phyloP scores from a whole-genome alignment of 2,888 invertebrate species.

The Exocentrus adspersus region DNA sequence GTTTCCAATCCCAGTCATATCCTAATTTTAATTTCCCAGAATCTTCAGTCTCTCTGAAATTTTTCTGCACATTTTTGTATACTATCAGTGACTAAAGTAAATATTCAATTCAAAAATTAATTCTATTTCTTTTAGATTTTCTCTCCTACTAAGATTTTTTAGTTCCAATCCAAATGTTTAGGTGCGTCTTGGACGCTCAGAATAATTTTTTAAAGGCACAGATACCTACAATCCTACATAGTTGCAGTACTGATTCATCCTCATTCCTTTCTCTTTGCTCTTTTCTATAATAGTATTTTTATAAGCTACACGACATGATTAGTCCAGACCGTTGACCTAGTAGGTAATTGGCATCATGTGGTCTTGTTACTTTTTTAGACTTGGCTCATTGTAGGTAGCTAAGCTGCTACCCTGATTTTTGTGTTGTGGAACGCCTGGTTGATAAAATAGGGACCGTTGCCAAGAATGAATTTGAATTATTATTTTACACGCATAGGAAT shows the following conservation, averaged over 20 bases:
- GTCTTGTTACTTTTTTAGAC: conserved; percentile 2
- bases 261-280: not conserved
- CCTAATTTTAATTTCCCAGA: conserved; percentile 14
- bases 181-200: too few relatives aligned
- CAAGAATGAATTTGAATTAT: conserved; percentile 4
- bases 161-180: too few relatives aligned
- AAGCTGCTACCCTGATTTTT: conserved; percentile 2
- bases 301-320: conserved; percentile 2
- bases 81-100: not conserved
- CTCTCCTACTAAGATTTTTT: too few relatives aligned
- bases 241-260: not conserved
- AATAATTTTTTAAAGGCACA: too few relatives aligned
- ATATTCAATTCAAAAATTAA: not conserved
- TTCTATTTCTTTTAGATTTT: too few relatives aligned
- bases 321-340: conserved; percentile 11
- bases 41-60: not conserved
- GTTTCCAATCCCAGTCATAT: conserved; percentile 22
- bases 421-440: conserved; percentile 13
- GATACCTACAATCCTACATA: too few relatives aligned
- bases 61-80: not conserved
- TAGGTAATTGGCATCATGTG: not conserved
- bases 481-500: not conserved
- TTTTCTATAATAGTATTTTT: not conserved
- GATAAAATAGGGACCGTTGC: conserved; percentile 10
- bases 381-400: conserved; percentile 2